phyloP scores from a whole-genome alignment of 2,113 vertebrate genomes.

The Hippoglossus stenolepis region DNA sequence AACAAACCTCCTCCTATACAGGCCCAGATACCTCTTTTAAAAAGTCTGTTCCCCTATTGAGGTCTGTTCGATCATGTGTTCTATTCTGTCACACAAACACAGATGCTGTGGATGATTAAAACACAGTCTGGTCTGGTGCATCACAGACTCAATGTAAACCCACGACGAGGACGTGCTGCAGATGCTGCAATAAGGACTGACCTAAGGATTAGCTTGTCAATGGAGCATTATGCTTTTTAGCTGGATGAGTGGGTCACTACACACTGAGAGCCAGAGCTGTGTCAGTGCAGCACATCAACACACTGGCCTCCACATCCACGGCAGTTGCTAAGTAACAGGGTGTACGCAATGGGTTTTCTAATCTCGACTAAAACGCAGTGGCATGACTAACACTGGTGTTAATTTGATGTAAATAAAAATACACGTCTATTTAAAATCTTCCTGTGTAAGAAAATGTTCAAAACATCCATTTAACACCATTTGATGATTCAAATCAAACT shows the following conservation, averaged over 20 bases:
- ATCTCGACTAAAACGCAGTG: constrained; percentile 43
- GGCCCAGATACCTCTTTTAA: constrained; percentile 15
- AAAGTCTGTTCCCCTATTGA: constrained; percentile 7
- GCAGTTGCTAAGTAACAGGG: constrained; percentile 76
- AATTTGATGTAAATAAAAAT: constrained; percentile 12
- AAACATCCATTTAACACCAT: neutral
- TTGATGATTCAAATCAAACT: neutral
- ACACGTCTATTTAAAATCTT: neutral
- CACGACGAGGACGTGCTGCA: constrained; percentile 2
- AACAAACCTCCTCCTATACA: constrained; percentile 9
- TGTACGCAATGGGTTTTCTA: constrained; percentile 38
- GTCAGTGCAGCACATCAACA: constrained; percentile 44
- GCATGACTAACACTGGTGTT: constrained; percentile 42
- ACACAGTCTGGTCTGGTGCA: constrained; percentile 7
- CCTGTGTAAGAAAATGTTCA: neutral
- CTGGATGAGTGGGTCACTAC: constrained; percentile 55
- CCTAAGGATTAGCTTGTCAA: constrained; percentile 45
- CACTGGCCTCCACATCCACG: constrained; percentile 43
- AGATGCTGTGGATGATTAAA: neutral
- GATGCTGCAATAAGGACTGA: constrained; percentile 20
- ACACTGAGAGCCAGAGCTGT: constrained; percentile 64
- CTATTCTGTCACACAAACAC: constrained; percentile 1
- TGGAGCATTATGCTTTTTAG: constrained; percentile 49
- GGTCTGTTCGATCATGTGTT: constrained; percentile 7
- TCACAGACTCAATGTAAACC: constrained; percentile 19